These are phyloP conservation scores for Sebastes itinus DNA, from an alignment of 2,797 vertebrate species.

Conservation along the genomic window DNA sequence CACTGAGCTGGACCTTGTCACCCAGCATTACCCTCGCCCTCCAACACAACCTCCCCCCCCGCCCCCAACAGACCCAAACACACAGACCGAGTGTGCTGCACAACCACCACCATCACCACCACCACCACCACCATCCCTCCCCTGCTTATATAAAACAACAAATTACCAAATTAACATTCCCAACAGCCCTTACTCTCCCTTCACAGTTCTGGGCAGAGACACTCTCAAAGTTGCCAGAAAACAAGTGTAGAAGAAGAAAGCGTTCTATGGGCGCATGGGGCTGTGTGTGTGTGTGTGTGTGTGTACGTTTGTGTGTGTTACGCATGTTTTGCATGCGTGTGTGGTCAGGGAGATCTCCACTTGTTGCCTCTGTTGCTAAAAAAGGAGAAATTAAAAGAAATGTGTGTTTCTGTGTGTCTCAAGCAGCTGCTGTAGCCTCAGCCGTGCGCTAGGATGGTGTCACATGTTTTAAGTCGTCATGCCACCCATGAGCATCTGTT, in stretches of 20 bases:
- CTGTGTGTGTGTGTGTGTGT: constrained; percentile 33
- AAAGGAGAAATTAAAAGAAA: neutral
- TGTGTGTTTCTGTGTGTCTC: constrained; percentile 5
- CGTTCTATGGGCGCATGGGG: constrained; percentile 34
- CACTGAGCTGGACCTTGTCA: constrained; percentile 74
- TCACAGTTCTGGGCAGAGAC: constrained; percentile 66
- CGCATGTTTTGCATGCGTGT: constrained; percentile 14
- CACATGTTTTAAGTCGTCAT: constrained; percentile 69
- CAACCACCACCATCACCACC: constrained; percentile 24
- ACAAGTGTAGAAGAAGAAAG: constrained; percentile 59
- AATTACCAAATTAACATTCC: constrained; percentile 83
- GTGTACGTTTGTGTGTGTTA: constrained; percentile 19
- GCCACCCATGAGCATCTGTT: constrained; percentile 63
- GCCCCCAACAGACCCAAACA: constrained; percentile 42
- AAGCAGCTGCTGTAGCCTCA: neutral
- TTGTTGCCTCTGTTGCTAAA: constrained; percentile 24
- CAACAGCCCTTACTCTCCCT: constrained; percentile 64
- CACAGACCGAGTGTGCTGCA: constrained; percentile 39
- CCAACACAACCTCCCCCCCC: constrained; percentile 4
- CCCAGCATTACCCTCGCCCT: constrained; percentile 60
- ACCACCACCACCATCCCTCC: constrained; percentile 34
- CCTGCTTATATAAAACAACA: constrained; percentile 75
- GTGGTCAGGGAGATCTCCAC: constrained; percentile 10
- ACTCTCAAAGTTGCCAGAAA: constrained; percentile 62
- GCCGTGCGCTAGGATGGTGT: constrained; percentile 36